A percentile compares a stretch with the other conserved stretches of the same genome.
These are phyloP conservation scores for Antheraea pernyi DNA, from an alignment of 1,140 invertebrate species.

Conservation along the genomic window DNA sequence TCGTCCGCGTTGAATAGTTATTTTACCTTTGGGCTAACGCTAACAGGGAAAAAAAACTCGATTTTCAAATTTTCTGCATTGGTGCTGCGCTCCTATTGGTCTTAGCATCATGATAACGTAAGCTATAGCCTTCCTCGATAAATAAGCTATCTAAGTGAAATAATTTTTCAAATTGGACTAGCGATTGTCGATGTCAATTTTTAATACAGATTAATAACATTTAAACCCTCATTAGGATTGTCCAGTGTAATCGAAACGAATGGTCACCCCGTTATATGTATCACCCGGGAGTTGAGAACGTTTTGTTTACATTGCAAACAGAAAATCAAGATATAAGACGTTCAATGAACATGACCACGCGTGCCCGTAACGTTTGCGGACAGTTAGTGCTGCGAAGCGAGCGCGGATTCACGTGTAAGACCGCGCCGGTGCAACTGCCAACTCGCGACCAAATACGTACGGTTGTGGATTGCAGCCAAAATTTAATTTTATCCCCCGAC, in stretches of 20 bases:
- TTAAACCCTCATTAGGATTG: neutral
- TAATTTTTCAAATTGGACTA: too few species aligned
- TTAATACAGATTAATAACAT: neutral
- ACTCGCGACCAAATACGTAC: neutral
- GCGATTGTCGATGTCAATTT: too few species aligned
- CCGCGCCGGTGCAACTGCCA: neutral
- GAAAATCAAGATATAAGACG: constrained; percentile 10
- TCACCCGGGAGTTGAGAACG: neutral
- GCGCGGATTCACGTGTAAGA: constrained; percentile 1
- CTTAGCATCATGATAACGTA: too few species aligned
- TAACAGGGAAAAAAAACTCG: too few species aligned
- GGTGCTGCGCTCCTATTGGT: too few species aligned
- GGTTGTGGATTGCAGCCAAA: constrained; percentile 16
- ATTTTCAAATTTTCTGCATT: too few species aligned
- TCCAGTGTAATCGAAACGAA: neutral
- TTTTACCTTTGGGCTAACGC: too few species aligned
- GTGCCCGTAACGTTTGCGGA: neutral
- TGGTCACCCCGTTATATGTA: neutral
- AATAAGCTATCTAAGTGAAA: too few species aligned
- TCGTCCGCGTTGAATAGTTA: too few species aligned
- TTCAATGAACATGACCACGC: neutral
- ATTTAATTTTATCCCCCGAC: neutral
- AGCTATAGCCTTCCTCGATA: too few species aligned
- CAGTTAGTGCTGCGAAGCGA: neutral
- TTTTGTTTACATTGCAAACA: constrained; percentile 23